Base-by-base conservation (phyloP, 2,113 vertebrate species). In the Porphyrio hochstetteri region DNA sequence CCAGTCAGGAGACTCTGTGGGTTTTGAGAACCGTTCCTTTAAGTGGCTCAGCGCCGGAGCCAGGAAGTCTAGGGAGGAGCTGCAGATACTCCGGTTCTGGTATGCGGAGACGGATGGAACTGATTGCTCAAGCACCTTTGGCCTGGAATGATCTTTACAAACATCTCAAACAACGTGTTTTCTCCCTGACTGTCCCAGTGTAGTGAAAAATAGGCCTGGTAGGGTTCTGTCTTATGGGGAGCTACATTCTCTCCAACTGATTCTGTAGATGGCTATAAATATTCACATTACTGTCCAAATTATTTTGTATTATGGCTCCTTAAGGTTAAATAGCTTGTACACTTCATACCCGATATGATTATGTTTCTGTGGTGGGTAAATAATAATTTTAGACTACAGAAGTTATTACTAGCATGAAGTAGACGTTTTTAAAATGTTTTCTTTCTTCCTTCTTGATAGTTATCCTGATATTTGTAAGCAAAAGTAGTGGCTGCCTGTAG, bases 81-180 rank as follows among this genome's bases (percentile, higher is more conserved):
- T 86, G 83, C 65, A 61, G 38, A n/a, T 67, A 27, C 23, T 78
- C 50, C 15, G 5, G 3, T 31, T n/a, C 53, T 87, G 84, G 12
- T 50, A 4, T 57, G 81, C 1, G 0, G 35, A 85, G 74, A 16
- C 69, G 64, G 57, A 86, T 61, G 81, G 65, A 82, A n/a, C 38
- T 44, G 86, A 89, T 91, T 87, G 84, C 89, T 91, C 57, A 91
- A 85, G 86, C 44, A 65, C 70, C 78, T 89, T 82, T 89, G 91
- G 48, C 84, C 57, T 44, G 33, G 31, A 46, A 36, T 36, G 20
- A 48, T 57, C 35, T 64, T 72, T 79, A n/a, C n/a, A 89, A 84
- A 68, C 44, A 46, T 79, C 53, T n/a, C n/a, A 89, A 61, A 76
- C 19, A 72, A 57, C 27, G 17, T 25, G n/a, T 86, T 94, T 90